phyloP scores from a whole-genome alignment of 1,140 invertebrate genomes.

The Pseudomyrmex concolor region DNA sequence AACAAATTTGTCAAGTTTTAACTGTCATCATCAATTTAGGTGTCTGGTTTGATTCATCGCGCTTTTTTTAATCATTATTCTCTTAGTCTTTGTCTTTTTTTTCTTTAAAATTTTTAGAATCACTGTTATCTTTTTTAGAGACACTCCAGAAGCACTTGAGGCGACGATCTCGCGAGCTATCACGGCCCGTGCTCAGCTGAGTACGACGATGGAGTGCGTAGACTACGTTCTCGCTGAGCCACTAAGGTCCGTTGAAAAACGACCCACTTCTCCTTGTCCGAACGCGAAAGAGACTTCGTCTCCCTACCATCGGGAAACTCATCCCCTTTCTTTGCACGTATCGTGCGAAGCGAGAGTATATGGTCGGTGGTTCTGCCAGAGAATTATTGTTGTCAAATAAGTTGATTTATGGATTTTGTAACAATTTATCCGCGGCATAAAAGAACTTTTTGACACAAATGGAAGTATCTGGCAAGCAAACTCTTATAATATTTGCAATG shows the following conservation, averaged over 20 bases:
- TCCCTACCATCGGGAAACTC: conserved; percentile 73
- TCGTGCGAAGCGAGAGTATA: conserved; percentile 52
- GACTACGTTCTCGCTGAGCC: conserved; percentile 78
- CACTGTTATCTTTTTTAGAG: background rate
- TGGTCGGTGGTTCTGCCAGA: conserved; percentile 5
- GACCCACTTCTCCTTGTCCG: conserved; percentile 81
- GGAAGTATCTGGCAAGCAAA: background rate
- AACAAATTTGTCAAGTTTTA: background rate
- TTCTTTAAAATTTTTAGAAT: conserved; percentile 1
- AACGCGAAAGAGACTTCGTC: conserved; percentile 75
- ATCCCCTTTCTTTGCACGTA: conserved; percentile 65
- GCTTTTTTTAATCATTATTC: background rate
- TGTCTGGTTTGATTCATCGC: background rate
- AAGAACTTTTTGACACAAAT: background rate
- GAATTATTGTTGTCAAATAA: conserved; percentile 23
- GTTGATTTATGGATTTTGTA: conserved; percentile 26
- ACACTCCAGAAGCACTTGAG: conserved; percentile 15
- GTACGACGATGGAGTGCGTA: conserved; percentile 80
- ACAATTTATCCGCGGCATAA: background rate
- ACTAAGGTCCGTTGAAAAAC: conserved; percentile 81
- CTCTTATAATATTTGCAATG: conserved; percentile 1
- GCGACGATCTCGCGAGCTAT: conserved; percentile 42
- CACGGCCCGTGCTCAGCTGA: conserved; percentile 71
- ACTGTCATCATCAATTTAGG: background rate
- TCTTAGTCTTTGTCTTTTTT: background rate